Evolutionary conservation across 2,888 invertebrate genomes (phyloP), one percentile per base, ranked within the genome.

Genomic region (Caenorhabditis virilis): DNA sequence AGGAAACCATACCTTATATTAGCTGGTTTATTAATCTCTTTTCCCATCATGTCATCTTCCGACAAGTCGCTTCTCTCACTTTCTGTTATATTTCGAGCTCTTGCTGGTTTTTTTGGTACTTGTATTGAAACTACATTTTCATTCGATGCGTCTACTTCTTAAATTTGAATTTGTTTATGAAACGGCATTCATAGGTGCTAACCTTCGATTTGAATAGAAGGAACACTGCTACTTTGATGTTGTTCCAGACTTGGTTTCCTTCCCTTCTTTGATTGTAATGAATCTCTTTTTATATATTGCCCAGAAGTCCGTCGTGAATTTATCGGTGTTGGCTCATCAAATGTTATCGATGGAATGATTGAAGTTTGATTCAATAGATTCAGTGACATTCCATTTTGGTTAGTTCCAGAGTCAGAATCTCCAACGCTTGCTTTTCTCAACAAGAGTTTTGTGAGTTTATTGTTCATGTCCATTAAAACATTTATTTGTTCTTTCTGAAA

Each of bases 401-500:
- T 7, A 13, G n/a, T 27, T 47, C 47, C 53, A 15, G 41, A 35
- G 11, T 54, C 61, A 16, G 47, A 54, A 33, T 48, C 47, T 27
- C 62, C 49, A 52, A 56, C 62, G 38, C 53, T 57, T 35, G 47
- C 15, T 51, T 62, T 23, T 42, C 36, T n/a, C 46, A 30, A 42
- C 50, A 55, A 16, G n/a, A 63, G 26, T 25, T 53, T 52, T 9
- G 46, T 46, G 15, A 71, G 35, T 51, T 68, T 68, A 13, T 38
- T 46, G 41, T 60, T 75, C 49, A 78, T 67, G 22, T 76, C 72
- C 7, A 73, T 46, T 45, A 78, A 46, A 42, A 71, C 59, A 11
- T 63, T 66, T 46, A 78, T 52, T 23, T 76, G 66, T 18, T 78
- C 76, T 50, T 60, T 68, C 69, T 77, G 38, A 56, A 72, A 36